Evolutionary conservation across 2,113 vertebrate genomes (phyloP).

Genomic region (Sula dactylatra): DNA sequence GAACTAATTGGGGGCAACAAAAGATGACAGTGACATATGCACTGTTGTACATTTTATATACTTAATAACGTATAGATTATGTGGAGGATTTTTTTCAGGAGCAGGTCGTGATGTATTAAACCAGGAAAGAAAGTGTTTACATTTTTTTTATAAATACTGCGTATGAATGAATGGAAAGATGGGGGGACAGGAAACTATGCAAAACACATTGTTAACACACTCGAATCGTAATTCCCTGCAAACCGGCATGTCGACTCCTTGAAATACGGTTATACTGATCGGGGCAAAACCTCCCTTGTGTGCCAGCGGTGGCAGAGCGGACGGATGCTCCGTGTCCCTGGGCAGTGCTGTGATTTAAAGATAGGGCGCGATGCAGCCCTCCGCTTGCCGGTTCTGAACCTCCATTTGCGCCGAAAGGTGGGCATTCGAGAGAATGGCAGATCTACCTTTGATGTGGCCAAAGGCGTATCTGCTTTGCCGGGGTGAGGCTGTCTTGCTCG

Average conservation of each 20-base stretch:
- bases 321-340: not conserved
- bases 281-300: not conserved
- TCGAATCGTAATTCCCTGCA: not conserved
- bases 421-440: fast-evolving
- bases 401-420: fast-evolving
- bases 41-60: not conserved
- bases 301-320: fast-evolving
- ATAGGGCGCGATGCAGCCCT: fast-evolving
- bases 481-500: fast-evolving
- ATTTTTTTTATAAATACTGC: not conserved
- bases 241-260: not conserved
- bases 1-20: not conserved
- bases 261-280: fast-evolving
- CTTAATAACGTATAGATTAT: not conserved
- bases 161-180: not conserved
- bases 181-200: not conserved
- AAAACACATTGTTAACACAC: not conserved
- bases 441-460: not conserved
- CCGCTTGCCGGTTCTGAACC: fast-evolving
- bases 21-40: not conserved
- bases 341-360: not conserved
- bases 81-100: not conserved
- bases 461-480: not conserved
- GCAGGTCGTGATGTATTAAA: not conserved
- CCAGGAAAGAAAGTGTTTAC: not conserved